Percentiles rank a stretch among this genome's conserved stretches.
phyloP scores from a whole-genome alignment of 2,797 vertebrate genomes.

The Mus spretus region DNA sequence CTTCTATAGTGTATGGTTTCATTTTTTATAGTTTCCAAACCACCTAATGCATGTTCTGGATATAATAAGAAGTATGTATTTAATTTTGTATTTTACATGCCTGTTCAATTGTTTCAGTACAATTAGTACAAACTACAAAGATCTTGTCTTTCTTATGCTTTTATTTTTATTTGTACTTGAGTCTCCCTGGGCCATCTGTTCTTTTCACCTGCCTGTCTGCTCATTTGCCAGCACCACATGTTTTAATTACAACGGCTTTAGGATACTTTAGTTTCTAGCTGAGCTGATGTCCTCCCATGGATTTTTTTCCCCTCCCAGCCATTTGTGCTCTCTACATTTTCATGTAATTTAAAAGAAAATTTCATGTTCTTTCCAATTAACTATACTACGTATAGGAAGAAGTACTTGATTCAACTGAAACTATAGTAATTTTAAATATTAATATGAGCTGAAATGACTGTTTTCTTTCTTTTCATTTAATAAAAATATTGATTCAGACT shows the following conservation, averaged over 20 bases:
- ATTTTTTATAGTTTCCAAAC: neutral
- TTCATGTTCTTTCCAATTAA: neutral
- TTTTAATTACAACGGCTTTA: constrained; percentile 34
- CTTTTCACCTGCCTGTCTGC: neutral
- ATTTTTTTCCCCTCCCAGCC: neutral
- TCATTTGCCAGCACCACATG: constrained; percentile 7
- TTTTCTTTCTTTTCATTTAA: neutral
- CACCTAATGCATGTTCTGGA: neutral
- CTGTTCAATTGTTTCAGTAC: neutral
- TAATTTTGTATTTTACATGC: neutral
- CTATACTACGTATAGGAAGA: neutral
- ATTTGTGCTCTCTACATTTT: neutral
- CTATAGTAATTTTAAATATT: neutral
- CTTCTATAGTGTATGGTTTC: neutral
- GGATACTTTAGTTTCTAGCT: neutral
- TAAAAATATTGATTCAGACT: neutral
- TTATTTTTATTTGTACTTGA: neutral
- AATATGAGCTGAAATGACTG: neutral
- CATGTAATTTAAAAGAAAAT: neutral
- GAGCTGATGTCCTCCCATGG: neutral
- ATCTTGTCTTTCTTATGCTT: neutral
- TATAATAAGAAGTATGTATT: neutral
- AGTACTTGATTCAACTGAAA: neutral
- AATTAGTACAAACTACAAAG: neutral
- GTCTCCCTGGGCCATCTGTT: constrained; percentile 40